Evolutionary conservation across 2,113 vertebrate genomes (phyloP), one percentile per base, ranked within the genome.

Genomic region (Passer montanus): DNA sequence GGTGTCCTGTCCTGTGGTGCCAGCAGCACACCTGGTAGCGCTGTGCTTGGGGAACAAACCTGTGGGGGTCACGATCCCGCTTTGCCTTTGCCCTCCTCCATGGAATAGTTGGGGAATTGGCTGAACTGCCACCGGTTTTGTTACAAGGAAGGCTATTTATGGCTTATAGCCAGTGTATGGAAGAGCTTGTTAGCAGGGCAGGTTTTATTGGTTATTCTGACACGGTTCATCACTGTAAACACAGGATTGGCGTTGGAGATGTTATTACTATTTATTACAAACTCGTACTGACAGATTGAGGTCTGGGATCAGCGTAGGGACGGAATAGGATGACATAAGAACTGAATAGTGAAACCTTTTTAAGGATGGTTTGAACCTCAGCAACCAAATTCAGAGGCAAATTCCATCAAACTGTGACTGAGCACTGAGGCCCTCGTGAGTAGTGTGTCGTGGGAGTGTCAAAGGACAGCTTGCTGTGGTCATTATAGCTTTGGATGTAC

Each of bases 371-470:
- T 24, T 77, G n/a, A 78, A 44, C 47, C 23, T 75, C 52, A 89
- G 47, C 68, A 81, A 64, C 31, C 55, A 49, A 80, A 93, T 44
- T 88, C 47, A 44, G 64, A 22, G 8, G 22, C 41, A 66, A 62
- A 82, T 68, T 59, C 27, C 21, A 15, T 84, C 31, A 17, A 27
- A 39, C 27, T 66, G 22, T 70, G 52, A 27, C 18, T 20, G 16
- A 17, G 5, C 35, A 8, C 27, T 28, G 10, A 67, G 52, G 39
- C 20, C 21, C 23, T 43, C 0, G 0, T 13, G 26, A 35, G 58
- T 26, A 46, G 11, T 0, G 5, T 19, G 53, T 15, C 53, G 41
- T 2, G 7, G 56, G 26, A 70, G 6, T 26, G 53, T 18, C 27
- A 49, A 31, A 68, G 62, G 8, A 59, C 27, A 79, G 33, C 24